Conservation (phyloP, 1,140 invertebrate genomes). For the Anthonomus grandis region DNA sequence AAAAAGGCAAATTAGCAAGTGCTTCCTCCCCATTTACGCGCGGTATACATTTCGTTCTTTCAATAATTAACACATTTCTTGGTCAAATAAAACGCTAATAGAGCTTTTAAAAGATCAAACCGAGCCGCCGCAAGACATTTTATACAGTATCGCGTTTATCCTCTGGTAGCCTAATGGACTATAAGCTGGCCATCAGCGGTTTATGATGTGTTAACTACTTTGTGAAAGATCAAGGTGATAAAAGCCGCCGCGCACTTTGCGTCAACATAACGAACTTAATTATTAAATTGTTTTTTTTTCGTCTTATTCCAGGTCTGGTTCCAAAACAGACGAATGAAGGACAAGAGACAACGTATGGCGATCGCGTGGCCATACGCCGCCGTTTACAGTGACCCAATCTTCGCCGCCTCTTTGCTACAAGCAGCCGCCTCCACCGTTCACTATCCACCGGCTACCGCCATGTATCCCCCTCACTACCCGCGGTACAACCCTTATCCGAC, state of each 20-base stretch:
- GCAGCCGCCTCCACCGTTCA: slow-evolving; percentile 68
- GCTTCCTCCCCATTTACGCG: slow-evolving; percentile 24
- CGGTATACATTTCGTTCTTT: slow-evolving; percentile 23
- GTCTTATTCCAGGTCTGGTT: slow-evolving; percentile 89
- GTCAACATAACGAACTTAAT: slow-evolving; percentile 16
- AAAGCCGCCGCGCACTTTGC: slow-evolving; percentile 28
- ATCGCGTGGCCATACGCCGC: slow-evolving; percentile 92
- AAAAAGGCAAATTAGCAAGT: slow-evolving; percentile 6
- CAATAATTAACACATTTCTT: slow-evolving; percentile 39
- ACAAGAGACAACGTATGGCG: slow-evolving; percentile 91
- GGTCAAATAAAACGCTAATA: slow-evolving; percentile 42
- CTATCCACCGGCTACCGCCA: slow-evolving; percentile 50
- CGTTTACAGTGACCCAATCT: slow-evolving; percentile 87
- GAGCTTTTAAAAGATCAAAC: slow-evolving; percentile 43
- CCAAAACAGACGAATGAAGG: slow-evolving; percentile 99
- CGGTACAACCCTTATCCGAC: slow-evolving; percentile 50
- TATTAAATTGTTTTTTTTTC: background rate
- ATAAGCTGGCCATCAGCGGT: slow-evolving; percentile 42
- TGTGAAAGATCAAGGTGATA: slow-evolving; percentile 34
- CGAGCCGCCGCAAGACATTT: slow-evolving; percentile 24
- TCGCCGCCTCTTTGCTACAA: slow-evolving; percentile 87
- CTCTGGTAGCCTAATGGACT: slow-evolving; percentile 35
- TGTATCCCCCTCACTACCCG: slow-evolving; percentile 50
- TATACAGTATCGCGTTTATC: slow-evolving; percentile 20
- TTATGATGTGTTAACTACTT: slow-evolving; percentile 42